phyloP scores from a whole-genome alignment of 2,113 vertebrate species.

The Peromyscus californicus region DNA sequence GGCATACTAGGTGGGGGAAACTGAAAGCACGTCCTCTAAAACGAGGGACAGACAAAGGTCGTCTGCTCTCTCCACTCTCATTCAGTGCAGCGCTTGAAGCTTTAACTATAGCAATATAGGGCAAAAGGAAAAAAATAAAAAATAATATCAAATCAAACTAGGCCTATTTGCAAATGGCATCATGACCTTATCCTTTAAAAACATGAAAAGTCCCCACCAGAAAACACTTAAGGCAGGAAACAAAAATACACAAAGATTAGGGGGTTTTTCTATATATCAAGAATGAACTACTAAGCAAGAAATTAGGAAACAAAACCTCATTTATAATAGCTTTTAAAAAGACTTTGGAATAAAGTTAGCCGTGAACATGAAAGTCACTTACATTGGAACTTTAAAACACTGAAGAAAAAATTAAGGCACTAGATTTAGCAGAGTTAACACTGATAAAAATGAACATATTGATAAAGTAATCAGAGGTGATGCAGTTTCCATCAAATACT shows the following conservation, averaged over 20 bases:
- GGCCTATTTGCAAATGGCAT: not conserved
- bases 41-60: not conserved
- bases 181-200: not conserved
- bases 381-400: not conserved
- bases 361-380: not conserved
- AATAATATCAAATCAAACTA: not conserved
- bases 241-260: not conserved
- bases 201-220: not conserved
- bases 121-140: not conserved
- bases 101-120: not conserved
- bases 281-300: not conserved
- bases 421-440: not conserved
- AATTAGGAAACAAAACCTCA: slow-evolving; percentile 21
- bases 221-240: not conserved
- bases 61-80: not conserved
- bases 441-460: not conserved
- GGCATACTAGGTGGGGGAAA: not conserved
- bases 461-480: not conserved
- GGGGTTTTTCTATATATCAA: not conserved
- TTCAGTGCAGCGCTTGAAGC: not conserved
- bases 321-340: slow-evolving; percentile 6
- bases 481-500: not conserved
- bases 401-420: not conserved
- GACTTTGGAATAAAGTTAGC: not conserved
- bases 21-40: not conserved